Conservation (phyloP, 2,113 vertebrate species). For the Rissa tridactyla region DNA sequence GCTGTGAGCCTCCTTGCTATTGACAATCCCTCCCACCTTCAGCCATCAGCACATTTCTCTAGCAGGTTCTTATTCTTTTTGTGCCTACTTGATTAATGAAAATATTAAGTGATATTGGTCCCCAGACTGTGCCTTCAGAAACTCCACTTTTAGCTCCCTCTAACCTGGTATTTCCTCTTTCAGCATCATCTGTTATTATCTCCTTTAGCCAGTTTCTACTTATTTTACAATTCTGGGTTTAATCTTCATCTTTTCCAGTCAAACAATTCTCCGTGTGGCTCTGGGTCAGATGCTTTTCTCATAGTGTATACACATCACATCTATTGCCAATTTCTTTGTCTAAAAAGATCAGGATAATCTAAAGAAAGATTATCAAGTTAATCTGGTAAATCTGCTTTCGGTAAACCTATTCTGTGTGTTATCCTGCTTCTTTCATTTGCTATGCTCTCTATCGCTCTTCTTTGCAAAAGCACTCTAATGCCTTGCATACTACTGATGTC, state of each 20-base stretch:
- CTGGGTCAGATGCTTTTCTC: conserved; percentile 44
- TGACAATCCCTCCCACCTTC: conserved; percentile 16
- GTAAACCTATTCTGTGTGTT: conserved; percentile 62
- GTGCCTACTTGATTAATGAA: conserved; percentile 45
- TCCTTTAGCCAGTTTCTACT: conserved; percentile 27
- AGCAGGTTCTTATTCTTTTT: conserved; percentile 20
- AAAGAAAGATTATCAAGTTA: conserved; percentile 58
- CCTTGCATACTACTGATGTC: background rate
- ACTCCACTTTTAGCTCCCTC: conserved; percentile 5
- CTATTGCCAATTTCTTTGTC: conserved; percentile 15
- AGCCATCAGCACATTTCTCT: conserved; percentile 21
- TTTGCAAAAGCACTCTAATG: conserved; percentile 8
- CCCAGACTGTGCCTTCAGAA: conserved; percentile 17
- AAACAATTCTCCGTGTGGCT: background rate
- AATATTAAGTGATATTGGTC: conserved; percentile 34
- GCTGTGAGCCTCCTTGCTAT: background rate
- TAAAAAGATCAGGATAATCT: conserved; percentile 60
- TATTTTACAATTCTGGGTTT: conserved; percentile 17
- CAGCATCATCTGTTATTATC: conserved; percentile 33
- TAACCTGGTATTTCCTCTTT: background rate
- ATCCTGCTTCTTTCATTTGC: conserved; percentile 48
- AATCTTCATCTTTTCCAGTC: conserved; percentile 43
- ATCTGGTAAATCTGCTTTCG: conserved; percentile 58
- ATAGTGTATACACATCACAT: background rate
- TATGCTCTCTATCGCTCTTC: conserved; percentile 2